Evolutionary conservation across 2,888 invertebrate species (phyloP).

Genomic region (Nemotelus pantherinus): DNA sequence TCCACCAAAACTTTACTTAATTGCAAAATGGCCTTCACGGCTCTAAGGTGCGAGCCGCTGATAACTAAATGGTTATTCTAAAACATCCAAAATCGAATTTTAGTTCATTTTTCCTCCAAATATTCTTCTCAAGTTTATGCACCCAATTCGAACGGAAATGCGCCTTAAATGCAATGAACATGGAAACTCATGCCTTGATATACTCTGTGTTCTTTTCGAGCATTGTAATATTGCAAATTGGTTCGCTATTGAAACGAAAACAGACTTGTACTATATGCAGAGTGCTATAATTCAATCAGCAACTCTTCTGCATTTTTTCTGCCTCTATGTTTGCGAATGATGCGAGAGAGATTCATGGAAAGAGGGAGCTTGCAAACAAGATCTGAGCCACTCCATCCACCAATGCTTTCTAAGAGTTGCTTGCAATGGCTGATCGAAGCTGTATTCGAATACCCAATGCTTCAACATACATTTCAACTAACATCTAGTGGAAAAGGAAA

Average conservation of each 20-base stretch:
- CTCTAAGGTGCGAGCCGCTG: too few relatives aligned
- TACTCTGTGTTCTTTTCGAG: too few relatives aligned
- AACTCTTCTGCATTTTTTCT: constrained; percentile 28
- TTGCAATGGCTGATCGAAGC: constrained; percentile 4
- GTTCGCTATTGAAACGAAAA: background rate
- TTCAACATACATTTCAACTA: background rate
- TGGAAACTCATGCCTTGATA: too few relatives aligned
- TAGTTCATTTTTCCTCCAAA: too few relatives aligned
- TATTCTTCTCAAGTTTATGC: too few relatives aligned
- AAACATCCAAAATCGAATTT: too few relatives aligned
- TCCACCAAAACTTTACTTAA: too few relatives aligned
- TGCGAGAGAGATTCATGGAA: background rate
- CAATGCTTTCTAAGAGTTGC: background rate
- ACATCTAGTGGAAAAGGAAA: constrained; percentile 2
- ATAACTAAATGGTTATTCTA: too few relatives aligned
- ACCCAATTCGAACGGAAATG: too few relatives aligned
- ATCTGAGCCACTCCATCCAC: background rate
- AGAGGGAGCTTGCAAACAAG: constrained; percentile 1
- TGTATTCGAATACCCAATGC: background rate
- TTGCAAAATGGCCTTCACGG: too few relatives aligned
- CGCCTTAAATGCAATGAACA: too few relatives aligned
- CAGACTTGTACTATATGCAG: constrained; percentile 7
- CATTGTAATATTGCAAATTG: too few relatives aligned
- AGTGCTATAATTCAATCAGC: constrained; percentile 39
- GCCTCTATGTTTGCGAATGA: background rate